Base-by-base conservation (phyloP, 2,797 vertebrate genomes). In the Heterohyrax brucei region DNA sequence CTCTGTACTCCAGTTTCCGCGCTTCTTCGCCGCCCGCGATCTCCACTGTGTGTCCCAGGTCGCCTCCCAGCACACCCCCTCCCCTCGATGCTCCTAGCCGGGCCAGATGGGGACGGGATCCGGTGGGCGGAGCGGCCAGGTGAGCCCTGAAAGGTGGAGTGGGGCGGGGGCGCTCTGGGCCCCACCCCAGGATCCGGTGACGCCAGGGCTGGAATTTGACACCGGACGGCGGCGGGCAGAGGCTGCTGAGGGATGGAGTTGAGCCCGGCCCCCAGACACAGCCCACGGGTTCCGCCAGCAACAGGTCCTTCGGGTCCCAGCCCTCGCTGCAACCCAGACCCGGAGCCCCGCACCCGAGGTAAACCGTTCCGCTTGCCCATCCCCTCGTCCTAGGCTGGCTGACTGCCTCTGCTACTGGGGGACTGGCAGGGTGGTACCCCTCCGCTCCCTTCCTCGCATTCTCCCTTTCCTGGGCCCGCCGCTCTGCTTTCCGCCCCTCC, bases 201-300 rank as follows among this genome's bases (percentile, higher is more conserved):
- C 98, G 92, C 95, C 44, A 70, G 94, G 96, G 85, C 97, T 98
- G 98, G 98, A 98, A 98, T 98, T 98, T 98, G 98, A 98, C 98
- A 98, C 98, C 98, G 89, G 96, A 95, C 95, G 87, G 97, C 89
- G 66, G 95, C 95, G 73, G 97, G 96, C 97, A 96, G 93, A 98
- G 96, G 97, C 96, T 97, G 96, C 93, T 85, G 95, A 98, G 97
- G 96, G 98, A 98, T 98, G 98, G 98, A 98, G 98, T 88, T 95
- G 97, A 94, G 97, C 90, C 93, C 96, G 79, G 95, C 96, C 96
- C 96, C 96, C 97, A 97, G 97, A 98, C 96, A 84, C 97, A 88
- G 96, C 96, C 96, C 97, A 70, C 91, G 94, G 96, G 94, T 89
- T 97, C 95, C 44, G 62, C 97, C 97, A 96, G 97, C 97, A 96